phyloP scores from a whole-genome alignment of 2,888 invertebrate species.

The Hetaerina titia region DNA sequence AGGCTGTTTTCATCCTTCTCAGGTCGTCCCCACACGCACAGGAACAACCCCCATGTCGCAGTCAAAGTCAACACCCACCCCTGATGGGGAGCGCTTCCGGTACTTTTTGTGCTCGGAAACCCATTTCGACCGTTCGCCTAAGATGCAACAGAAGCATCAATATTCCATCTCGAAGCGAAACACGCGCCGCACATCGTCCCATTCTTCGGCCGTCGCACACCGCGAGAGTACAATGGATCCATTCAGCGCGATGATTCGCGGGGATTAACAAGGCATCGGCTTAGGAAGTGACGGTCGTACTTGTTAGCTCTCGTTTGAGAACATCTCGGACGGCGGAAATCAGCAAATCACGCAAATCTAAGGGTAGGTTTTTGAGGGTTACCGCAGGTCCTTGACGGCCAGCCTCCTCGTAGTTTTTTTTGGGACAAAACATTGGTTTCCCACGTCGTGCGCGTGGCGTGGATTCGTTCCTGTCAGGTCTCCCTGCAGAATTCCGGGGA shows the following conservation, averaged over 20 bases:
- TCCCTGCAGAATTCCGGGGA: neutral
- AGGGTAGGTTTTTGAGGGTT: neutral
- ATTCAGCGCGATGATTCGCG: neutral
- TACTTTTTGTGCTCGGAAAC: neutral
- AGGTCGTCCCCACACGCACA: neutral
- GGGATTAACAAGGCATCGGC: neutral
- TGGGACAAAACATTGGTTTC: neutral
- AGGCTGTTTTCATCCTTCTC: neutral
- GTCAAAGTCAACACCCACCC: neutral
- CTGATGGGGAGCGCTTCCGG: neutral
- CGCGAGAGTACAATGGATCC: neutral
- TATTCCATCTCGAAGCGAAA: neutral
- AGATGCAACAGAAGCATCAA: neutral
- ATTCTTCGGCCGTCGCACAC: neutral
- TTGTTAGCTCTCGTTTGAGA: neutral
- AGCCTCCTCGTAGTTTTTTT: neutral
- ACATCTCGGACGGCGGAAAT: neutral
- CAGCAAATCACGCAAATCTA: neutral
- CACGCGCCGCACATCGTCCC: neutral
- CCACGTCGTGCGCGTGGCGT: neutral
- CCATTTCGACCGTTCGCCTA: neutral
- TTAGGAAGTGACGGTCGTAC: neutral
- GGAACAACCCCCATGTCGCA: neutral
- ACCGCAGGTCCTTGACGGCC: neutral
- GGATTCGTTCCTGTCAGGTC: slow-evolving; percentile 4